Percentiles rank a stretch among this genome's conserved stretches.
Evolutionary conservation across 2,888 invertebrate species (phyloP).

Genomic region (Chrysodeixis includens): DNA sequence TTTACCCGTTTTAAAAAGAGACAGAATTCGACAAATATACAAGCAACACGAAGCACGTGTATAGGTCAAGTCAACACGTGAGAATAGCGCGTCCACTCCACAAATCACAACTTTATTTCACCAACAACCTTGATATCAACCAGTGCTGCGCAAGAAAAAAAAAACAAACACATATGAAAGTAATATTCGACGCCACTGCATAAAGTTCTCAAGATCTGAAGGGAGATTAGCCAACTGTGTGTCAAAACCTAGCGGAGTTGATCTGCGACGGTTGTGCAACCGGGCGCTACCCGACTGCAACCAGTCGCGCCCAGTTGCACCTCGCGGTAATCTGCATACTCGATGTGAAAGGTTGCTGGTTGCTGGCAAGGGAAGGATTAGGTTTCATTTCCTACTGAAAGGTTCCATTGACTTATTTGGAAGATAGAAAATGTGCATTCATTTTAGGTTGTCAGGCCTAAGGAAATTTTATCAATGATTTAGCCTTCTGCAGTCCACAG

Average conservation of each 20-base stretch:
- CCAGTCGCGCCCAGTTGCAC: slow-evolving; percentile 39
- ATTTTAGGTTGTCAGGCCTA: too few species aligned
- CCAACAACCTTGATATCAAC: background rate
- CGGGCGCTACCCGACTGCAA: slow-evolving; percentile 29
- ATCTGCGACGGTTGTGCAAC: slow-evolving; percentile 41
- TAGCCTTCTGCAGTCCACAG: too few species aligned
- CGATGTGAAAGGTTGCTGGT: slow-evolving; percentile 36
- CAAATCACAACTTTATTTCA: background rate
- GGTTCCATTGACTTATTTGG: too few species aligned
- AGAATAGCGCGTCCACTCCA: background rate
- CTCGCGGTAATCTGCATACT: slow-evolving; percentile 44
- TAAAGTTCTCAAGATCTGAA: slow-evolving; percentile 22
- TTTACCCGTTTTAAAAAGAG: too few species aligned
- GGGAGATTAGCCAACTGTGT: slow-evolving; percentile 53
- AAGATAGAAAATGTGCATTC: too few species aligned
- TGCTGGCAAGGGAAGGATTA: too few species aligned
- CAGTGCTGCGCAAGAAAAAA: background rate
- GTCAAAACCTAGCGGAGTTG: slow-evolving; percentile 40
- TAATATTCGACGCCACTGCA: slow-evolving; percentile 19
- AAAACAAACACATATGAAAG: slow-evolving; percentile 12
- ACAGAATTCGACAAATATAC: too few species aligned
- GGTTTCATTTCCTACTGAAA: too few species aligned
- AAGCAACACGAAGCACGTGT: too few species aligned
- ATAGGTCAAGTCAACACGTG: background rate
- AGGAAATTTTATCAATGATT: too few species aligned